Evolutionary conservation across 2,797 vertebrate genomes (phyloP), one percentile per base, ranked within the genome.

Genomic region (Galaxias olidus): DNA sequence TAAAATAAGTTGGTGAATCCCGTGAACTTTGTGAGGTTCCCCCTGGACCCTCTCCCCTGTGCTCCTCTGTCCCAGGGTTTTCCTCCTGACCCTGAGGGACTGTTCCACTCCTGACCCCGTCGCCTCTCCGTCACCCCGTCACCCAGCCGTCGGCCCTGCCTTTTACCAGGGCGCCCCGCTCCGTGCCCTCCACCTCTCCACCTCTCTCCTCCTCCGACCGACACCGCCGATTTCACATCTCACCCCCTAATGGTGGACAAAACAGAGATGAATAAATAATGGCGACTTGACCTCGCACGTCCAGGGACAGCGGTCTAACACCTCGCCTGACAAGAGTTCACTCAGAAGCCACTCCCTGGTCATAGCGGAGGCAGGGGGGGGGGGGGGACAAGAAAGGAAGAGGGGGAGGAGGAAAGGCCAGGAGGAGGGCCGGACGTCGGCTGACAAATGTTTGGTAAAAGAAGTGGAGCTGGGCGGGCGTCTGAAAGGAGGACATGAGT

Each of bases 401-500:
- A 68, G 64, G 30, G 65, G 71, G 75, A 83, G 78, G 84, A 85
- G 81, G 12, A 54, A 51, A 59, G 56, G 48, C 45, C 63, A 84
- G 85, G 77, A 80, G 85, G 76, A 88, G 88, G 87, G 86, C 86
- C 86, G 90, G 88, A 91, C 88, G 86, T 86, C 89, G 92, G 90
- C 86, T 90, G 92, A 91, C 86, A 91, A 92, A 92, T 90, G 90
- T 85, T 88, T 89, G 89, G 89, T 87, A 91, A n/a, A 91, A 88
- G 90, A 90, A 90, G 84, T 90, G 88, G 88, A 90, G 80, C 30
- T 6, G 86, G 77, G 86, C 89, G 88, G 86, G 86, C 88, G 87
- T 90, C 88, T 88, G 87, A 91, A 86, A 84, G 88, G 85, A 91
- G 87, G 90, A 91, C 89, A 90, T 88, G 88, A 92, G 88, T 90